Evolutionary conservation across 2,113 vertebrate species (phyloP).

Genomic region (Lucifuga dentata): DNA sequence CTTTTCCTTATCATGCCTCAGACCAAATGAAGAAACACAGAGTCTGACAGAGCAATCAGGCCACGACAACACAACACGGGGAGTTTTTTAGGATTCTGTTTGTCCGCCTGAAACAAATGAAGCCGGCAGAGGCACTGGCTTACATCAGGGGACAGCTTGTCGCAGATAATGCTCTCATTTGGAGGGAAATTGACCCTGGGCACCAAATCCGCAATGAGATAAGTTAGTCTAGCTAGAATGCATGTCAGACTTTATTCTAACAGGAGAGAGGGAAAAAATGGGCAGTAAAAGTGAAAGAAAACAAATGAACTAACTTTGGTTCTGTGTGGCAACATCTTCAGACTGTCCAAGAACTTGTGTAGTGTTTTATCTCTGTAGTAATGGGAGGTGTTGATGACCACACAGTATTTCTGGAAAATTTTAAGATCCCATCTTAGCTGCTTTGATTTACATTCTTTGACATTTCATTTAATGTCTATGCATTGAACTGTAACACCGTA

Average conservation of each 20-base stretch:
- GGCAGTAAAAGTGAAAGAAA: neutral
- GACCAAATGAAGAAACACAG: constrained; percentile 54
- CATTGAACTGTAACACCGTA: neutral
- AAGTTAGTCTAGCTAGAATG: constrained; percentile 53
- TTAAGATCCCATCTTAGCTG: neutral
- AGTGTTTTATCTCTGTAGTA: too few relatives aligned
- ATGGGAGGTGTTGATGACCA: too few relatives aligned
- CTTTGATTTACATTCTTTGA: neutral
- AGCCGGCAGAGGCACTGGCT: constrained; percentile 56
- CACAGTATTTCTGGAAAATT: neutral
- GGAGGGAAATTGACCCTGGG: constrained; percentile 74
- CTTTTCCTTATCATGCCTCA: constrained; percentile 48
- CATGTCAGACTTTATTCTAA: constrained; percentile 62
- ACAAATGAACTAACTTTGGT: too few relatives aligned
- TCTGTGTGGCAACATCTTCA: too few relatives aligned
- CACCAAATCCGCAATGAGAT: constrained; percentile 51
- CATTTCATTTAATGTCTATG: neutral
- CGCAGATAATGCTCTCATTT: constrained; percentile 76
- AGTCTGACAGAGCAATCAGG: constrained; percentile 65
- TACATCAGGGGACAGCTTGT: constrained; percentile 72
- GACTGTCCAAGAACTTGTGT: too few relatives aligned
- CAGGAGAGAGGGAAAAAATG: constrained; percentile 21
- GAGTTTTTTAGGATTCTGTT: constrained; percentile 61
- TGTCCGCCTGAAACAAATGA: constrained; percentile 72
- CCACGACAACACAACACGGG: constrained; percentile 41